These are phyloP conservation scores for Macroglossus sobrinus DNA, from an alignment of 2,113 vertebrate genomes.

Conservation along the genomic window DNA sequence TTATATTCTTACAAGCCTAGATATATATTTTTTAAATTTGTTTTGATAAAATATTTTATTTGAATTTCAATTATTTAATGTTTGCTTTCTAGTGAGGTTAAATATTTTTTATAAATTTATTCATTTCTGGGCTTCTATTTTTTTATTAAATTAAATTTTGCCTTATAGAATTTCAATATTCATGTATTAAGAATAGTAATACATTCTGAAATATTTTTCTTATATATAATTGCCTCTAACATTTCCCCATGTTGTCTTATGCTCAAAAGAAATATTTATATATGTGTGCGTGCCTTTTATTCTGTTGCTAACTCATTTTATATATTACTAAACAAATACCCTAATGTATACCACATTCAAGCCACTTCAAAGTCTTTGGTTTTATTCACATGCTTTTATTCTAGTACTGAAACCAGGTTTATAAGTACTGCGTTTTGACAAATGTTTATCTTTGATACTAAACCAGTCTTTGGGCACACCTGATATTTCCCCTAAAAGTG, in stretches of 20 bases:
- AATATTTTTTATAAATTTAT: background rate
- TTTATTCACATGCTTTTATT: background rate
- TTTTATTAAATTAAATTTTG: background rate
- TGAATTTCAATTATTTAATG: background rate
- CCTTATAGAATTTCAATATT: background rate
- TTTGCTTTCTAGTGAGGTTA: background rate
- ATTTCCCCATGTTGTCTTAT: background rate
- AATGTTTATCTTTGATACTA: background rate
- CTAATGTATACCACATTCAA: background rate
- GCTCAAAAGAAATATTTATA: background rate
- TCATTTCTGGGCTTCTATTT: background rate
- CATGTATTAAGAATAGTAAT: background rate
- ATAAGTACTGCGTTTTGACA: background rate
- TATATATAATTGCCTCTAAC: background rate
- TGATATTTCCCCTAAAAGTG: background rate
- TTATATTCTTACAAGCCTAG: background rate
- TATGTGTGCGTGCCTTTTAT: background rate
- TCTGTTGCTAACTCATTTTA: background rate
- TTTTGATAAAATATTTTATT: background rate
- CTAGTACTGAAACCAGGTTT: background rate
- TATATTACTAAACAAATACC: background rate
- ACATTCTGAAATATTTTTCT: constrained; percentile 22
- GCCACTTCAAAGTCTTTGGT: background rate
- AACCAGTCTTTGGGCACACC: background rate
- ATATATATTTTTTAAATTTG: background rate